Conservation (phyloP, 2,113 vertebrate genomes). For the Mormoops blainvillei region DNA sequence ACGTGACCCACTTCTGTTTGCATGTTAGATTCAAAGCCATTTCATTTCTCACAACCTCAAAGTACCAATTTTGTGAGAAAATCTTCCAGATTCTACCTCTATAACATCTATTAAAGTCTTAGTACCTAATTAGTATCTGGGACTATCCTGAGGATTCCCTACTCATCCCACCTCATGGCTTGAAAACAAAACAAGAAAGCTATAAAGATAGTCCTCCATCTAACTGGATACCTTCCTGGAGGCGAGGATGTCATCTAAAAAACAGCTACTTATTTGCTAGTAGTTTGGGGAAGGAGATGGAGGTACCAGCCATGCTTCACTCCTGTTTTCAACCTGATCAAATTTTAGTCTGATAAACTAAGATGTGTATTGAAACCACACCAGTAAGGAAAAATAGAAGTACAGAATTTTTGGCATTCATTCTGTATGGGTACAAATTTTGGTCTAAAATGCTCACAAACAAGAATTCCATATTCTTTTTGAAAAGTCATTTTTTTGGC, state of each 20-base stretch:
- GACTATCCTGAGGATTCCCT: background rate
- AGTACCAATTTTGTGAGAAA: background rate
- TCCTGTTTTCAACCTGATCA: background rate
- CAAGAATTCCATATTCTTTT: background rate
- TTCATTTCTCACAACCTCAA: background rate
- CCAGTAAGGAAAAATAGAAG: background rate
- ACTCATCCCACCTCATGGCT: background rate
- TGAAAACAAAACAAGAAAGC: background rate
- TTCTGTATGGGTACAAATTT: background rate
- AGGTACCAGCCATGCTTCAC: background rate
- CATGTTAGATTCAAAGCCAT: background rate
- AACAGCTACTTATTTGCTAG: background rate
- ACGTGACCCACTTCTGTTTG: background rate
- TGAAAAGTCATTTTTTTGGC: background rate
- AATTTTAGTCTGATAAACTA: background rate
- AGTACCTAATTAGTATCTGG: background rate
- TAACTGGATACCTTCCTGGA: background rate
- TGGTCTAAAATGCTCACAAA: background rate
- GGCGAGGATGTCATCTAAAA: background rate
- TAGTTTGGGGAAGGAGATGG: background rate
- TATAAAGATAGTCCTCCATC: background rate
- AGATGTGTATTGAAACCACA: background rate
- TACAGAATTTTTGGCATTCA: background rate
- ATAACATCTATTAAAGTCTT: background rate
- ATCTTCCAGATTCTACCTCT: background rate